Conservation (phyloP, 2,888 invertebrate genomes). For the Acanthosepion esculentum region DNA sequence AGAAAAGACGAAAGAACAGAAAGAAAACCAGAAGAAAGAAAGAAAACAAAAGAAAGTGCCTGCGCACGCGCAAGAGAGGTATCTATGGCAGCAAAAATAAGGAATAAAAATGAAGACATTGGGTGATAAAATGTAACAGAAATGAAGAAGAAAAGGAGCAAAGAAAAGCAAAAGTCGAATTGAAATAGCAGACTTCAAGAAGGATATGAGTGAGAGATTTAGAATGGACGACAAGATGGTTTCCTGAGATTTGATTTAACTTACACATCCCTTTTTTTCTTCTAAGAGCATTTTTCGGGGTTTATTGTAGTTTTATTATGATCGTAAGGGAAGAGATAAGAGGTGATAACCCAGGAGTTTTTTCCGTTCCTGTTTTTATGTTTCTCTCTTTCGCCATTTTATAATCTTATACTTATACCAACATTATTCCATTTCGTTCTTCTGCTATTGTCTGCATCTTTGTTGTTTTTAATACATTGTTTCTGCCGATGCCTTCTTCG, state of each 20-base stretch:
- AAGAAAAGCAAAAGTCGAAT: background rate
- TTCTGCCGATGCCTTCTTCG: no score
- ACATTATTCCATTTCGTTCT: background rate
- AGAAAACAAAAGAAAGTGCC: background rate
- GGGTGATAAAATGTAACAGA: background rate
- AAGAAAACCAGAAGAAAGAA: background rate
- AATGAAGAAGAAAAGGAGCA: background rate
- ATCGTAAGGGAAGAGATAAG: background rate
- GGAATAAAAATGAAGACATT: background rate
- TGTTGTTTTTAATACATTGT: no score
- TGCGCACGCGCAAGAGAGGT: no score
- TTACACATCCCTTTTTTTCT: background rate
- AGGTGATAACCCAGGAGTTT: background rate
- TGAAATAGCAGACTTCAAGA: background rate
- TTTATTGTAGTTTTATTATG: background rate
- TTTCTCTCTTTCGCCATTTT: background rate
- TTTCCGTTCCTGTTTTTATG: background rate
- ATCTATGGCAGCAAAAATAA: background rate
- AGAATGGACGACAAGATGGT: constrained; percentile 8
- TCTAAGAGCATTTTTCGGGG: background rate
- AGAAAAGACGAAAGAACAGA: background rate
- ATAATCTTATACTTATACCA: background rate
- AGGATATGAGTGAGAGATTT: background rate
- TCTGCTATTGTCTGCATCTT: no score
- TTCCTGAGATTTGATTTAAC: background rate